These are phyloP conservation scores for Trypoxylon attenuatum DNA, from an alignment of 2,888 invertebrate species.

Conservation along the genomic window DNA sequence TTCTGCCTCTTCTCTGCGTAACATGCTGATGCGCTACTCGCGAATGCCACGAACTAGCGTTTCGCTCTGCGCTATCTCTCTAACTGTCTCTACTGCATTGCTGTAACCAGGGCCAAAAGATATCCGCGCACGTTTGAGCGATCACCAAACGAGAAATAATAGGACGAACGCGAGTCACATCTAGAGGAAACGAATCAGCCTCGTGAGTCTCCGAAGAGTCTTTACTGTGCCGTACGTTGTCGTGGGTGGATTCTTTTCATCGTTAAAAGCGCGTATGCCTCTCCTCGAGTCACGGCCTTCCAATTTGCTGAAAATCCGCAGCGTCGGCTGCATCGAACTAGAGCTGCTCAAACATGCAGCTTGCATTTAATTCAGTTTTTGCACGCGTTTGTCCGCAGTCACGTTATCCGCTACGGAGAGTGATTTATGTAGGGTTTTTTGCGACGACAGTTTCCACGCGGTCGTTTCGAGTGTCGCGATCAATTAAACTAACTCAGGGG, in stretches of 20 bases:
- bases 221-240: background rate
- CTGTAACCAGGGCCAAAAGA: conserved; percentile 34
- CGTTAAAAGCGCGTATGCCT: background rate
- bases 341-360: too few relatives aligned
- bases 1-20: conserved; percentile 42
- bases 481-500: too few relatives aligned
- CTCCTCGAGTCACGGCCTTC: background rate
- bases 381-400: too few relatives aligned
- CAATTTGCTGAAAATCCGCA: too few relatives aligned
- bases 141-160: background rate
- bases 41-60: conserved; percentile 19
- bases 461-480: too few relatives aligned
- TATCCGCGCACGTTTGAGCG: conserved; percentile 8
- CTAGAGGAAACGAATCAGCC: background rate
- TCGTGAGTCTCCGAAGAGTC: background rate
- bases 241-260: background rate
- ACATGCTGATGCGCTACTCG: conserved; percentile 35
- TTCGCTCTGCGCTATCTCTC: conserved; percentile 32
- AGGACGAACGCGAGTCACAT: background rate
- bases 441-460: too few relatives aligned
- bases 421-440: too few relatives aligned
- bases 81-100: conserved; percentile 35
- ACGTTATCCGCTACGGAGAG: too few relatives aligned
- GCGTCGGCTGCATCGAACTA: too few relatives aligned
- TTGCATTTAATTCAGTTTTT: too few relatives aligned